Base-by-base conservation (phyloP, 2,797 vertebrate species). In the Steatocranus sp. region DNA sequence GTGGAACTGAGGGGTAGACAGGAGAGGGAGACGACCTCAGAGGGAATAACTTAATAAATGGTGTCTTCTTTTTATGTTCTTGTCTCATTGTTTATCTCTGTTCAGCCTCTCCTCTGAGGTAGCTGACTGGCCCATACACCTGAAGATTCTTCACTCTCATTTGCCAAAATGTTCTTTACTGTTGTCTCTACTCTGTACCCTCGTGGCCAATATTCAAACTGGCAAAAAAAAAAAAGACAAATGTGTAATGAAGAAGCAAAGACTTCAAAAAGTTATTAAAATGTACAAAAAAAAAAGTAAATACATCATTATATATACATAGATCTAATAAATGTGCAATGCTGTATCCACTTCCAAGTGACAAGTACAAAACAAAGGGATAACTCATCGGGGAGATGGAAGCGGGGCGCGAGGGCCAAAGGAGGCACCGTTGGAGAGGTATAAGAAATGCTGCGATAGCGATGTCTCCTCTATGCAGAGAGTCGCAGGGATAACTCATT, bases 311-410 rank as follows among this genome's bases (percentile, higher is more conserved):
- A 94, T 94, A 95, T 93, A 94, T 93, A 95, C 91, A 94, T 93
- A 91, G 93, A 94, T 93, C 91, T 93, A 94, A 93, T 93, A 95
- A 94, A 94, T 95, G 94, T 95, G 94, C 95, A 96, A 96, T 80
- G 89, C 95, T 97, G 96, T 97, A 96, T 97, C 96, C 94, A 95
- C 95, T 96, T 96, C 92, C 94, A 95, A 95, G 94, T 96, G 83
- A 80, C 36, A 43, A 81, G 53, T 81, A 48, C 41, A 94, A 95
- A 96, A 92, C 93, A 95, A 83, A 91, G 95, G 78, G 92, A 96
- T 84, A 89, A 83, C 86, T 91, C 91, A 92, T 68, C 30, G 83
- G 86, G 73, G 82, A 83, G 75, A 79, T 38, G 15, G 81, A 75
- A 87, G 83, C 78, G 27, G 51, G 54, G 78, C 12, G 61, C 30